Base-by-base conservation (phyloP, 2,797 vertebrate genomes). In the Bradypus variegatus region DNA sequence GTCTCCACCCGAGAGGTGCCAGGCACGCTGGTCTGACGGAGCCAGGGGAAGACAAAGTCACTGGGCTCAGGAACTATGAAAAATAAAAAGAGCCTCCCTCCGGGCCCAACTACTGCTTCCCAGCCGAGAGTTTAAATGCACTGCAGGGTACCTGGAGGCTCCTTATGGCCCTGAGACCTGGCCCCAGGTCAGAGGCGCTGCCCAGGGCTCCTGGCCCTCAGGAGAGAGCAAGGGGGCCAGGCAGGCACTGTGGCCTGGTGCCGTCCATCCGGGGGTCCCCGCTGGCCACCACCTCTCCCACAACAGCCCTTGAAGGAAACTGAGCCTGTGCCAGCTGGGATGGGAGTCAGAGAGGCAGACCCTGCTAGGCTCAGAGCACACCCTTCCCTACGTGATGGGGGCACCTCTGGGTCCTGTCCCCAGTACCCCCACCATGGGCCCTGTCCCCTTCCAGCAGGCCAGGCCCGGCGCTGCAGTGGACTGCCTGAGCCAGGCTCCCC, bases 1-100 rank as follows among this genome's bases (percentile, higher is more conserved):
- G 67, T 72, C 91, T 93, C 60, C 70, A 9, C 36, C 45, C 79
- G 88, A 73, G 70, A 73, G 67, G 79, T 81, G 91, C 92, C 91
- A 84, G 86, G 60, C 11, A 1, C 55, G 15, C 4, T 27, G 92
- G 89, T 83, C 84, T 60, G 48, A 21, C 2, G 13, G 78, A 41
- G 69, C 36, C 87, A 72, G 48, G 38, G 67, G 69, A 79, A 48
- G 58, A 79, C 48, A 70, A 31, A 53, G 33, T n/a, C 78, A 65
- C 81, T 5, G 45, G 50, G 31, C 2, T 10, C 0, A 33, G 80
- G 62, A 89, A 50, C 86, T n/a, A 55, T 0, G 9, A 36, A 79
- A 86, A 88, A 48, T 27, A 41, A 82, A 85, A 81, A 75, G 19
- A 83, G 79, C 27, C 27, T 36, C 58, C 75, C 65, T 75, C 45